Evolutionary conservation across 2,888 invertebrate species (phyloP), one percentile per base, ranked within the genome.

Genomic region (Fabriciana adippe): DNA sequence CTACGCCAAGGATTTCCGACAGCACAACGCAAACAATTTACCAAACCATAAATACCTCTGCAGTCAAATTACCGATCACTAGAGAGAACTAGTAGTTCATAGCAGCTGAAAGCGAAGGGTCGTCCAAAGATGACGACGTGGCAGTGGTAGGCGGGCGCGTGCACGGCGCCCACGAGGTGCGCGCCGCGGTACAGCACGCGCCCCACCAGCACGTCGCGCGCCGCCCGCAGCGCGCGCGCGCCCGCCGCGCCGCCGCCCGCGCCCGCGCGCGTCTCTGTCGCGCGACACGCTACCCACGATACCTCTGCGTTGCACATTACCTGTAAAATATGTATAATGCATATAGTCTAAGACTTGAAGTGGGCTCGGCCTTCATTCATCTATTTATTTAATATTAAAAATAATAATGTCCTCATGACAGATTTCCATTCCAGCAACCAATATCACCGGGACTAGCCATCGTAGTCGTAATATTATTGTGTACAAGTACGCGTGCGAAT

Each of bases 31-130:
- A 64, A 54, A 59, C 16, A 57, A 57, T 26, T 63, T 68, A 65
- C 53, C 31, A 15, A 57, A 4, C 11, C 2, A n/a, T 3, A 54
- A 11, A 35, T 47, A 26, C 56, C 50, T 26, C 21, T n/a, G 11
- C 11, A 31, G 15, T 47, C 3, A 56, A 55, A 61, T 26, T 41
- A 66, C 8, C 70, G 75, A 13, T 72, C 64, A 15, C 75, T 69
- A 61, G 79, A 70, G 16, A 88, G 76, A 3, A 90, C 84, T 6
- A 92, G 79, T 1, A 91, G 77, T 59, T 91, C 91, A 69, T 86
- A 92, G 76, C 88, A 88, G 76, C 85, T 88, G 77, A 91, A 91
- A n/a, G 89, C 87, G 75, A 89, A 88, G 1, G 88, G 87, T 0
- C 89, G 77, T 13, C 83, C 85, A 74, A 84, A 87, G 71, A 91